A percentile compares a stretch with the other conserved stretches of the same genome.
These are phyloP conservation scores for Cryptops parisi DNA, from an alignment of 2,888 invertebrate species.

Conservation along the genomic window DNA sequence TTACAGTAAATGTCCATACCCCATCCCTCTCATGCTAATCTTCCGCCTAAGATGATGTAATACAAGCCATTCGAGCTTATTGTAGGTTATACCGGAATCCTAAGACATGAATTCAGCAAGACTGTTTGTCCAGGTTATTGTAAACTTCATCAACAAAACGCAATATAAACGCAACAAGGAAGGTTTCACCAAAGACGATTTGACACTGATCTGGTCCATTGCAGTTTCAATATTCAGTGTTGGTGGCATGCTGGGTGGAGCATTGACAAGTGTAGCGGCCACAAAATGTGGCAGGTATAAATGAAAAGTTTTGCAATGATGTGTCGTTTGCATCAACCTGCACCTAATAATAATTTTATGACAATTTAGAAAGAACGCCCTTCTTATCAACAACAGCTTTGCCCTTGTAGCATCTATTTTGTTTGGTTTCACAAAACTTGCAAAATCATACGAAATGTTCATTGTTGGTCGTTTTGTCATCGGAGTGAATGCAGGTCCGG, in stretches of 20 bases:
- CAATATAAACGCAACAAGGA: too few species aligned
- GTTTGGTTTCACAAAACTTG: constrained; percentile 48
- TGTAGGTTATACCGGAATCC: too few species aligned
- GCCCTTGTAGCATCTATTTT: constrained; percentile 53
- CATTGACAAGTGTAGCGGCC: constrained; percentile 46
- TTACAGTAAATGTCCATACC: too few species aligned
- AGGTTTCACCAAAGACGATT: constrained; percentile 29
- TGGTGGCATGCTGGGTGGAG: constrained; percentile 74
- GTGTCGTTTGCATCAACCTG: neutral
- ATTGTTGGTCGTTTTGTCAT: constrained; percentile 62
- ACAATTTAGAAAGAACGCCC: constrained; percentile 60
- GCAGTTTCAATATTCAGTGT: constrained; percentile 68
- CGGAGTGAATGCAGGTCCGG: constrained; percentile 51
- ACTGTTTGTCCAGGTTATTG: too few species aligned
- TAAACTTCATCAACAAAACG: too few species aligned
- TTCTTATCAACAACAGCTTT: constrained; percentile 62
- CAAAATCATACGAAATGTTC: constrained; percentile 57
- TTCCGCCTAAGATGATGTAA: too few species aligned
- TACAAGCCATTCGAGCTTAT: too few species aligned
- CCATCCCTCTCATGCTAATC: too few species aligned
- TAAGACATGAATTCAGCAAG: too few species aligned
- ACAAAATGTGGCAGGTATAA: constrained; percentile 39
- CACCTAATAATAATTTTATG: neutral
- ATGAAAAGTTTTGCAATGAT: neutral
- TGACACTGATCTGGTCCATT: constrained; percentile 55